Conservation (phyloP, 2,888 invertebrate species). For the Homarus gammarus region DNA sequence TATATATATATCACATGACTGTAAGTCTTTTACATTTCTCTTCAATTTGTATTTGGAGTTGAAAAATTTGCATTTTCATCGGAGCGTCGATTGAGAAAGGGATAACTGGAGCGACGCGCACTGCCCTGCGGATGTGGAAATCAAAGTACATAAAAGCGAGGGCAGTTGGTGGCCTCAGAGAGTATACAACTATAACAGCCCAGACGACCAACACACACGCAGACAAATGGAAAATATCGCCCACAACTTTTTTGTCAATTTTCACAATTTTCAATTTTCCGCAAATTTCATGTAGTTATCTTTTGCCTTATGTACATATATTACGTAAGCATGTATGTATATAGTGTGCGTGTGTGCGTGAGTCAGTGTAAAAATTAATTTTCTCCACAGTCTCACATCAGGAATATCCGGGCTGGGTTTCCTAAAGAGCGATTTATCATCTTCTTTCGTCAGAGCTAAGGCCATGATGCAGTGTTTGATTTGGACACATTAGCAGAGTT, state of each 20-base stretch:
- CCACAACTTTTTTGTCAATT: neutral
- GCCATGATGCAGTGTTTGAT: too few relatives aligned
- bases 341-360: neutral
- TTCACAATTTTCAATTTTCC: neutral
- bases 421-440: too few relatives aligned
- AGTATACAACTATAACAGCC: neutral
- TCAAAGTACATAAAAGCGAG: neutral
- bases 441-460: too few relatives aligned
- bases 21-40: neutral
- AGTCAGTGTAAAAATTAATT: neutral
- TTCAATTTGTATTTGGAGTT: neutral
- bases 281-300: neutral
- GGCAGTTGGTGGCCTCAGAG: neutral
- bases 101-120: neutral
- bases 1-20: slow-evolving; percentile 8
- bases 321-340: slow-evolving; percentile 2
- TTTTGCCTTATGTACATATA: too few relatives aligned
- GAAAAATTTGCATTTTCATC: slow-evolving; percentile 12
- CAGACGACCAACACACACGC: neutral
- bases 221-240: neutral
- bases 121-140: neutral
- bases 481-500: too few relatives aligned
- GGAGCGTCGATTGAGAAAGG: neutral
- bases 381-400: too few relatives aligned
- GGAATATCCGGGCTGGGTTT: too few relatives aligned